Evolutionary conservation across 2,113 vertebrate species (phyloP), one percentile per base, ranked within the genome.

Genomic region (Nibea coibor): DNA sequence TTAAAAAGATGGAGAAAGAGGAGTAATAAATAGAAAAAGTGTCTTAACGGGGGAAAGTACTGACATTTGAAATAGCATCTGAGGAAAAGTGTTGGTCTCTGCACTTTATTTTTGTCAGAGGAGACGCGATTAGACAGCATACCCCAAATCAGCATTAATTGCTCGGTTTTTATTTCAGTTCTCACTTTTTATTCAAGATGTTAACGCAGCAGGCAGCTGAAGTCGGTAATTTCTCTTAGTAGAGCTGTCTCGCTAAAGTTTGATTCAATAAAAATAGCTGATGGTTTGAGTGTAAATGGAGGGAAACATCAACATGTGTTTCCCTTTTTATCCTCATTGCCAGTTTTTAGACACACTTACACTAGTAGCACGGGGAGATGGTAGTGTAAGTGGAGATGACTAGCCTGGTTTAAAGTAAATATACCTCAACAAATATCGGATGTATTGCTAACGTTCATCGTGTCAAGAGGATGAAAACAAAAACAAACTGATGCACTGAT

Each of bases 201-300:
- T 72, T 74, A 47, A 42, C 0, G 48, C 67, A 45, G 50, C 53
- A 76, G 81, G 87, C 79, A 51, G 24, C 5, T 64, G 15, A 43
- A 12, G 14, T 67, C 2, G 10, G 22, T 20, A 24, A 9, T 57
- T 35, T 71, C 7, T 50, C 28, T 43, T 1, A 4, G 45, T 57
- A 20, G 54, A 72, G 28, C n/a, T 61, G 6, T 19, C 53, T 54
- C 0, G 0, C 59, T 31, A 10, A 67, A 50, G 45, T 73, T 59
- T 11, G 10, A 62, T 80, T 71, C n/a, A 12, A 63, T 80, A 57
- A 53, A 64, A 80, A 39, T 39, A 50, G 26, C 24, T 3, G 57
- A 43, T 22, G 17, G 48, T 67, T 68, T 5, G 19, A 42, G 5
- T 17, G 20, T 59, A 56, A 80, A 70, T 31, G 10, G 17, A 48